Percentiles rank a stretch among this genome's conserved stretches.
phyloP scores from a whole-genome alignment of 2,113 vertebrate genomes.

The Amia ocellicauda region DNA sequence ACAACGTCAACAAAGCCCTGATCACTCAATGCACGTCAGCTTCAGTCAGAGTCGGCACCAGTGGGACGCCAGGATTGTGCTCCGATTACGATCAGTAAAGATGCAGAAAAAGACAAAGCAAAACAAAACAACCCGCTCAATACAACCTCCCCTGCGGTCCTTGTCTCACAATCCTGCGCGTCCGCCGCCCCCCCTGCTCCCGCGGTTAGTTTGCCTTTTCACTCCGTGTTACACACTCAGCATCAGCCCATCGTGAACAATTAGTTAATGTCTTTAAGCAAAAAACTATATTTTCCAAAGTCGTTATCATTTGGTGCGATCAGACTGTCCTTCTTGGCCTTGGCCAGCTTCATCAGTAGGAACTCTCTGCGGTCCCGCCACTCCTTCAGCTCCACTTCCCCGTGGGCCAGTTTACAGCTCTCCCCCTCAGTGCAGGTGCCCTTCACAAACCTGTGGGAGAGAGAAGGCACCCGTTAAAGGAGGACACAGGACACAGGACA shows the following conservation, averaged over 20 bases:
- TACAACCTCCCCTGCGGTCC: too few species aligned
- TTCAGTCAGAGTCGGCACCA: too few species aligned
- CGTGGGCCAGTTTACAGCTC: slow-evolving; percentile 88
- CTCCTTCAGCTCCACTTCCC: slow-evolving; percentile 85
- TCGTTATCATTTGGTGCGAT: slow-evolving; percentile 98
- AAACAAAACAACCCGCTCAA: too few species aligned
- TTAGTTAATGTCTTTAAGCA: slow-evolving; percentile 98
- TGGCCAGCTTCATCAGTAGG: slow-evolving; percentile 93
- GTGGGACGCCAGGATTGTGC: too few species aligned
- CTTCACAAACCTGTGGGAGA: slow-evolving; percentile 73
- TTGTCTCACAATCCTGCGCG: too few species aligned
- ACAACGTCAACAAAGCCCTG: too few species aligned
- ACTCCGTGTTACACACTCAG: slow-evolving; percentile 31
- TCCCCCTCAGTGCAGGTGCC: slow-evolving; percentile 82
- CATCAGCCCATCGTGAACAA: slow-evolving; percentile 29
- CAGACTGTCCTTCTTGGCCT: slow-evolving; percentile 95
- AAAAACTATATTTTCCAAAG: slow-evolving; percentile 99
- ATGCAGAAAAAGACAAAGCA: too few species aligned
- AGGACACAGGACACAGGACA: neutral
- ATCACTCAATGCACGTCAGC: too few species aligned
- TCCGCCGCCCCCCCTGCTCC: slow-evolving; percentile 28
- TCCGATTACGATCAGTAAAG: too few species aligned
- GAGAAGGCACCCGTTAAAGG: neutral
- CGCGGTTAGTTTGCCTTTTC: slow-evolving; percentile 36
- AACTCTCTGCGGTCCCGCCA: slow-evolving; percentile 90